Base-by-base conservation (phyloP, 2,113 vertebrate genomes). In the Saguinus imperator region DNA sequence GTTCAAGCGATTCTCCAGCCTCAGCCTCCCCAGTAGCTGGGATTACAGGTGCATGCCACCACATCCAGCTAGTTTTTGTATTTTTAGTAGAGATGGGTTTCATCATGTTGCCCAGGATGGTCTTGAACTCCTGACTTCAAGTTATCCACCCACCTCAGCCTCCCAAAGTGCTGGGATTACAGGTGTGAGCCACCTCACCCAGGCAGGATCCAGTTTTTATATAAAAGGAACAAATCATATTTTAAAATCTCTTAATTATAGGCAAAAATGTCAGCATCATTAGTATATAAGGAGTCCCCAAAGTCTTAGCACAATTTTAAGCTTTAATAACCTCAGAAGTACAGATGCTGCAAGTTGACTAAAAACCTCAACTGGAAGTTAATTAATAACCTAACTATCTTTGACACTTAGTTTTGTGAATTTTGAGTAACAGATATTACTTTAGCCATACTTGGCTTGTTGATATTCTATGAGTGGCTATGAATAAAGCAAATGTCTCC, bases 231-330 rank as follows among this genome's bases (percentile, higher is more conserved):
- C 61, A 96, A 90, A 48, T 92, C 29, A 37, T 72, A 87, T 61
- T 93, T 72, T 64, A 77, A 96, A 66, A 94, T 92, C 5, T 95
- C 83, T 95, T 88, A 61, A 20, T 6, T 75, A 2, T 23, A 83
- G 5, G 75, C 43, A 79, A 16, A 92, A 94, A 76, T 95, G 66
- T 95, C 61, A 94, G 85, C 72, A 94, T 80, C 86, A 76, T 72
- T 87, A 88, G 40, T 68, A 91, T 81, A 81, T 37, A 82, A 55
- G 52, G 58, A 89, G 1, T 45, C n/a, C 79, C 77, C 40, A 76
- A 91, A 85, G 57, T 95, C 93, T 97, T 81, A 66, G 18, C 40
- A 13, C 10, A 82, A 83, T 61, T 70, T 66, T 85, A 87, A 95
- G 76, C 64, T 94, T 94, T 95, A 83, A 89, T 77, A 92, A 57